Base-by-base conservation (phyloP, 2,113 vertebrate species). In the Naja naja region DNA sequence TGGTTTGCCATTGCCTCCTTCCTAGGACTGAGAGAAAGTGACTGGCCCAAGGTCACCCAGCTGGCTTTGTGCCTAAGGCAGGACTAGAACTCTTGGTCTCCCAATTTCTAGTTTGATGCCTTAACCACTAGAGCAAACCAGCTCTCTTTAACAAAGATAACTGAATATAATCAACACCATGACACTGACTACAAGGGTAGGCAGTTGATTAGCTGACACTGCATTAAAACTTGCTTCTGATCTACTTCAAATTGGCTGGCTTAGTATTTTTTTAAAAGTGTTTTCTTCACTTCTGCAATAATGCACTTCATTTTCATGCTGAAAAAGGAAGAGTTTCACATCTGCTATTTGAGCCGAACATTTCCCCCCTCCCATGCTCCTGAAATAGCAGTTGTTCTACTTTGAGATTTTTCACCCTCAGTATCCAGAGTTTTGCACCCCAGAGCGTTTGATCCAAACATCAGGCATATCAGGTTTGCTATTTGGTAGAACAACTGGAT, bases 381-480 rank as follows among this genome's bases (percentile, higher is more conserved):
- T 58, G 10, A 89, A 64, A 92, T 88, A 30, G 30, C 47, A 90
- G 88, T 86, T 93, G 91, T 54, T 91, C 34, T 89, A 86, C 92
- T 94, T 69, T 54, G 52, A 52, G 81, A 87, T 93, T 91, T 97
- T 94, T 98, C 30, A 9, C 92, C 97, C 99, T 92, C 98, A 98
- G 64, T 97, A 97, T 30, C 98, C 98, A 0, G 99, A 98, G 27
- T 97, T 98, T 92, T 98, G 98, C 92, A 97, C 97, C 3, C 98
- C 98, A 0, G 98, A 98, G 95, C 99, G 98, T 96, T 98, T 99
- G 94, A 99, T 98, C 99, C 99, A 99, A 16, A 99, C 98, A 1
- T 99, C 99, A 0, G 99, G 99, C 96, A 99, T 97, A 94, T 99
- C 99, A 45, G 99, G 98, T 64, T 99, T 98, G 96, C 99, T 99